phyloP scores from a whole-genome alignment of 2,888 invertebrate species.

The Lomographa bimaculata region DNA sequence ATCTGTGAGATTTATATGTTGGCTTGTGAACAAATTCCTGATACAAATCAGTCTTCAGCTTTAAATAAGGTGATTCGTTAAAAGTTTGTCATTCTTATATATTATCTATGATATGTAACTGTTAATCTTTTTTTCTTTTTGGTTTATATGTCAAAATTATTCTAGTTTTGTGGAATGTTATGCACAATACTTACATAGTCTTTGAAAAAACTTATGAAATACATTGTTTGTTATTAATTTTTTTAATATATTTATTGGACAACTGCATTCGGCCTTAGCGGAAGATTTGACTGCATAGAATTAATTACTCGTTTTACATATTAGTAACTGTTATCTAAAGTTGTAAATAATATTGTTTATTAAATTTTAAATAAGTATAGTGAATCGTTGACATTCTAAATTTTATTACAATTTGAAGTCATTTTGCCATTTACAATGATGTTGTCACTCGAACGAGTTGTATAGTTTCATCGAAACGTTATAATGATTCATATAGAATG shows the following conservation, averaged over 20 bases:
- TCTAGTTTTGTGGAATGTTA: no score
- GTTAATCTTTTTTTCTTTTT: no score
- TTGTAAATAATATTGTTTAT: slow-evolving; percentile 54
- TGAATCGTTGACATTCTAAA: slow-evolving; percentile 64
- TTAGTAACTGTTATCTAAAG: slow-evolving; percentile 40
- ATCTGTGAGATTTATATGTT: slow-evolving; percentile 44
- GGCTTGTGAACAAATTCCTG: slow-evolving; percentile 51
- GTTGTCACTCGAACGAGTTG: slow-evolving; percentile 17
- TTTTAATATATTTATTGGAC: slow-evolving; percentile 16
- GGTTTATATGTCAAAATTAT: no score
- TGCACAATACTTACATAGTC: no score
- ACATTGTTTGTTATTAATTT: no score
- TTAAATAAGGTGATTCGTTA: slow-evolving; percentile 18
- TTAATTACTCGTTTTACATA: slow-evolving; percentile 38
- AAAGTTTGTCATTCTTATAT: no score
- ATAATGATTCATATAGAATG: slow-evolving; percentile 21
- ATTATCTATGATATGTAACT: no score
- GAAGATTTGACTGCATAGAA: slow-evolving; percentile 82
- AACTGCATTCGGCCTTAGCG: slow-evolving; percentile 52
- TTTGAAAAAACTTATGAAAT: no score
- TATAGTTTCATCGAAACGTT: slow-evolving; percentile 13
- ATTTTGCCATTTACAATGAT: slow-evolving; percentile 40
- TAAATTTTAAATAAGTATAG: slow-evolving; percentile 42
- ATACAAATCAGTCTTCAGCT: slow-evolving; percentile 7
- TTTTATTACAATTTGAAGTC: slow-evolving; percentile 59